Evolutionary conservation across 2,888 invertebrate species (phyloP).

Genomic region (Drosophila subquinaria): DNA sequence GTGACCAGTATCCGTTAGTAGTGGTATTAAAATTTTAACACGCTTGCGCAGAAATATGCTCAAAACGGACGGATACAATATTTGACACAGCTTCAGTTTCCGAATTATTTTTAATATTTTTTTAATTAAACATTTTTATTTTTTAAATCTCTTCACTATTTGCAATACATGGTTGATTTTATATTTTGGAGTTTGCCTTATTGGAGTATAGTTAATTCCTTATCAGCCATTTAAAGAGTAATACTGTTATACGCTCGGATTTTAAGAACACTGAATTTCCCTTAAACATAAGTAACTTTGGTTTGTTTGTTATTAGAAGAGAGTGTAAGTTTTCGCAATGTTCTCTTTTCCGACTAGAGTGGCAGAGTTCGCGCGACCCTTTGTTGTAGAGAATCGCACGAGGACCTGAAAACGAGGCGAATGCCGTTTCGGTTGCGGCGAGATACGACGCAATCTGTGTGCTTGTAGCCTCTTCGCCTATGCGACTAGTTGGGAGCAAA

Average conservation of each 20-base stretch:
- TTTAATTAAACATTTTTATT: not conserved
- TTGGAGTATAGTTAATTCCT: slow-evolving; percentile 12
- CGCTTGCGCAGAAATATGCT: slow-evolving; percentile 58
- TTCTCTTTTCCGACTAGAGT: slow-evolving; percentile 30
- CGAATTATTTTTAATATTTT: not conserved
- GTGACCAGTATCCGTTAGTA: slow-evolving; percentile 47
- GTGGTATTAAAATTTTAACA: slow-evolving; percentile 29
- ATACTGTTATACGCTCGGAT: slow-evolving; percentile 59
- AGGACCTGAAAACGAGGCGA: slow-evolving; percentile 35
- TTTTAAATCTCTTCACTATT: not conserved
- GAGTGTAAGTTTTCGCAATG: slow-evolving; percentile 3
- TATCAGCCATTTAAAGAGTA: slow-evolving; percentile 13
- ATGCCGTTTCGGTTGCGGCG: slow-evolving; percentile 44
- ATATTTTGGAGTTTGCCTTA: not conserved
- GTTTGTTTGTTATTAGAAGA: slow-evolving; percentile 21
- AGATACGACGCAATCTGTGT: slow-evolving; percentile 49
- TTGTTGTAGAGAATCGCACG: slow-evolving; percentile 35
- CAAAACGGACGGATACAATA: not conserved
- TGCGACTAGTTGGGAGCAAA: slow-evolving; percentile 66
- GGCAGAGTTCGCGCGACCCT: slow-evolving; percentile 30
- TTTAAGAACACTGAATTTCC: slow-evolving; percentile 52
- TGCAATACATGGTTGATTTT: not conserved
- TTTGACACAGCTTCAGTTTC: not conserved
- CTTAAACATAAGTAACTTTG: not conserved
- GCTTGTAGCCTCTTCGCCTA: slow-evolving; percentile 73